Base-by-base conservation (phyloP, 1,140 invertebrate genomes). In the Zaprionus tsacasi region DNA sequence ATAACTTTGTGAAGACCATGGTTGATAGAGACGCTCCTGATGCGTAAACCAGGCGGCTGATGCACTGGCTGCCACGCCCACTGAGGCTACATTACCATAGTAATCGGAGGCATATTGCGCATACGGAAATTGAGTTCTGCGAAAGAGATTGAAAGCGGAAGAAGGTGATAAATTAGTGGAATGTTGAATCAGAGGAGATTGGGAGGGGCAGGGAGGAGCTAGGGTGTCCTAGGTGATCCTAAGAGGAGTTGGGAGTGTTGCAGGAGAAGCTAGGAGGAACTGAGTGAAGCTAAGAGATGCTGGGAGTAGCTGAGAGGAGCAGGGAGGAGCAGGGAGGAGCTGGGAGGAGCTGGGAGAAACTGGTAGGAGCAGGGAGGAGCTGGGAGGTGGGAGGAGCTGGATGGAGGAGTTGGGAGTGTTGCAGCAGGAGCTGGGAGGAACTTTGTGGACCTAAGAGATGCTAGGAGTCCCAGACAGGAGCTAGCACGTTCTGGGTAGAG, bases 71-170 rank as follows among this genome's bases (percentile, higher is more conserved):
- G 52, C 77, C 59, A 91, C 87, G 70, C 70, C 87, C 52, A 73
- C 91, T 15, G 78, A 43, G 17, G 69, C 71, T 33, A 74, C 87
- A 70, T 92, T 92, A 17, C 91, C 82, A 43, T 92, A 92, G 57
- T 92, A 92, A 56, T 92, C 86, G 38, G 91, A 81, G 40, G 91
- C 87, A 55, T 92, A 92, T 64, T 92, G 91, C 6, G 89, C 87
- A 56, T 92, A 92, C 8, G 91, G 91, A 76, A 91, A 92, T 77
- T 92, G 91, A 27, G 81, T 80, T 82, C 91, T 92, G 63, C 3
- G 7, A 33, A 66, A 45, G 27, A 54, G 54, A 54, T 5, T 13
- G 17, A 10, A 25, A 38, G 33, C 3, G 48, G 12, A 58, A 25
- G 10, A n/a, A 45, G 40, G n/a, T n/a, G 40, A 15, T n/a, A 45